These are phyloP conservation scores for Anniella stebbinsi DNA, from an alignment of 2,797 vertebrate genomes.

Conservation along the genomic window DNA sequence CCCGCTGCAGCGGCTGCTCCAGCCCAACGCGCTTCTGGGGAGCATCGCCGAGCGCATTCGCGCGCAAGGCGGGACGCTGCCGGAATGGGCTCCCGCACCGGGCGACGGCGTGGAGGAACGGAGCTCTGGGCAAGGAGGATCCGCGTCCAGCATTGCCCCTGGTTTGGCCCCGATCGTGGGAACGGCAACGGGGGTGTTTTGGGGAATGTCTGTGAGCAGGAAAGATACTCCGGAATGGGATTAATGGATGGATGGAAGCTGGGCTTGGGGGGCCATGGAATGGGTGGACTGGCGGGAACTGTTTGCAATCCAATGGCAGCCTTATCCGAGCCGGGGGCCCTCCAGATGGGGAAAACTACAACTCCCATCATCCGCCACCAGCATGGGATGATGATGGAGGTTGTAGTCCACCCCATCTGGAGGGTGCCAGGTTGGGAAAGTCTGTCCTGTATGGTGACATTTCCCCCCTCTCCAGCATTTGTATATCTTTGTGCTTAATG, in stretches of 20 bases:
- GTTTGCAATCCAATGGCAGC: not conserved
- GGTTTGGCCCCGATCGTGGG: slow-evolving; percentile 13
- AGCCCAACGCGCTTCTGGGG: not conserved
- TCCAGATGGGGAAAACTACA: not conserved
- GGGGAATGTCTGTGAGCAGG: slow-evolving; percentile 16
- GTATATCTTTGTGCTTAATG: not conserved
- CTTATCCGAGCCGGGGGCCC: not conserved
- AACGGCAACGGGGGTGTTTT: slow-evolving; percentile 9
- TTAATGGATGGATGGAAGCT: not conserved
- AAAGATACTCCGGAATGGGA: slow-evolving; percentile 1
- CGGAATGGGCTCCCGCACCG: not conserved
- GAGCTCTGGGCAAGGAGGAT: not conserved
- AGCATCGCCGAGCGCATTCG: not conserved
- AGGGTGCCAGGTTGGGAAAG: not conserved
- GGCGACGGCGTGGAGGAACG: not conserved
- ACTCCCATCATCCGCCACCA: not conserved
- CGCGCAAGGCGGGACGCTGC: not conserved
- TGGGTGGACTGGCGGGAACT: not conserved
- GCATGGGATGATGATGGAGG: not conserved
- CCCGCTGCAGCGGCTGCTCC: not conserved
- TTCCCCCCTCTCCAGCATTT: not conserved
- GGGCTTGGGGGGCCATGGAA: not conserved
- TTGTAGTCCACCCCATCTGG: not conserved
- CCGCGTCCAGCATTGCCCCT: not conserved
- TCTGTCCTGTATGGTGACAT: not conserved